Evolutionary conservation across 2,888 invertebrate species (phyloP).

Genomic region (Drosophila yooni): DNA sequence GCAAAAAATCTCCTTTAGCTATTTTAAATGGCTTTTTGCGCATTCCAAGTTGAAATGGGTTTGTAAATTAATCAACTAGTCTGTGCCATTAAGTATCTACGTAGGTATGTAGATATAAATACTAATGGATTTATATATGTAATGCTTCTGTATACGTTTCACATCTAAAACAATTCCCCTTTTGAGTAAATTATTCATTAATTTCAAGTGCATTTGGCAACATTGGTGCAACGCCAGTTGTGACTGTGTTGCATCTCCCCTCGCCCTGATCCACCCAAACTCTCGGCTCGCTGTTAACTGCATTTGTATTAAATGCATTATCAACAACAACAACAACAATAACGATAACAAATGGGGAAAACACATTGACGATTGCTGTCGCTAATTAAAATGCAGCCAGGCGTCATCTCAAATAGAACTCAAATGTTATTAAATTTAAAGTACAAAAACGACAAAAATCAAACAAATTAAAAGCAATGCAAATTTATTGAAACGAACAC

Average conservation of each 20-base stretch:
- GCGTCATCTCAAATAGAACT: constrained; percentile 37
- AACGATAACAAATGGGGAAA: not conserved
- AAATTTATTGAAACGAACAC: constrained; percentile 24
- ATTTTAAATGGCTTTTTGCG: not conserved
- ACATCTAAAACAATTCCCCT: not conserved
- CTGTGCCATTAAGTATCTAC: not conserved
- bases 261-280: not conserved
- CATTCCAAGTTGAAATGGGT: not conserved
- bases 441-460: constrained; percentile 17
- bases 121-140: not conserved
- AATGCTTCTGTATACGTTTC: not conserved
- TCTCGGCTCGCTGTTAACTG: constrained; percentile 34
- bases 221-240: constrained; percentile 2
- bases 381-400: constrained; percentile 68
- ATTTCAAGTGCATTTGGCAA: constrained; percentile 36
- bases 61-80: not conserved
- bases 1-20: not conserved
- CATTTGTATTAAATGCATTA: constrained; percentile 44
- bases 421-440: constrained; percentile 30
- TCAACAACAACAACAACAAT: constrained; percentile 22
- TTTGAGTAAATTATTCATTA: constrained; percentile 17
- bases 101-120: not conserved
- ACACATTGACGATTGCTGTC: constrained; percentile 25
- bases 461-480: constrained; percentile 11
- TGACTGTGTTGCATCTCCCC: not conserved